A percentile compares a stretch with the other conserved stretches of the same genome.
These are phyloP conservation scores for Drosophila kepulauana DNA, from an alignment of 1,140 invertebrate species.

Conservation along the genomic window DNA sequence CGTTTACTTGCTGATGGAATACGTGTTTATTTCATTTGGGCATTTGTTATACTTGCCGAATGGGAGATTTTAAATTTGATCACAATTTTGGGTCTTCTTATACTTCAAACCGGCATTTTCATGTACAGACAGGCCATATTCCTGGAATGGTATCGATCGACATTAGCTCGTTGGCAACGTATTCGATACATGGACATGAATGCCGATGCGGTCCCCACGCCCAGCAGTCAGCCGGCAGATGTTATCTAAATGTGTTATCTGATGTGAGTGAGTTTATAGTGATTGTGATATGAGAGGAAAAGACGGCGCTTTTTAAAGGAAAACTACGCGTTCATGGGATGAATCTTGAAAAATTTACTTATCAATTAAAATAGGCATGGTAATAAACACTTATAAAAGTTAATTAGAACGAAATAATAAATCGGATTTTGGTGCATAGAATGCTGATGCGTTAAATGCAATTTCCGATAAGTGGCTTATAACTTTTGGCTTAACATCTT, in stretches of 20 bases:
- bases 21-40: constrained; percentile 96
- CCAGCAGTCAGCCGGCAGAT: constrained; percentile 76
- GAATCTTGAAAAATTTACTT: constrained; percentile 50
- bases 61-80: constrained; percentile 94
- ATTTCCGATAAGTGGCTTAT: too few relatives aligned
- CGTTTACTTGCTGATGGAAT: constrained; percentile 96
- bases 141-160: constrained; percentile 71
- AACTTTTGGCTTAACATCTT: too few relatives aligned
- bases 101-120: constrained; percentile 91
- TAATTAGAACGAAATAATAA: constrained; percentile 1
- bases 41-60: constrained; percentile 89
- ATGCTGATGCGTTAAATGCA: too few relatives aligned
- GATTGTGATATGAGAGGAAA: constrained; percentile 67
- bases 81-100: constrained; percentile 91
- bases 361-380: constrained; percentile 29
- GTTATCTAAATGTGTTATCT: constrained; percentile 49
- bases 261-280: constrained; percentile 4
- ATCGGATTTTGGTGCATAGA: too few relatives aligned
- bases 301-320: constrained; percentile 28
- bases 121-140: constrained; percentile 91
- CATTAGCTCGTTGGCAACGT: constrained; percentile 63
- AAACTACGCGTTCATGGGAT: constrained; percentile 43
- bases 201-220: constrained; percentile 35
- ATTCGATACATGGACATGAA: constrained; percentile 65
- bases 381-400: constrained; percentile 22